Evolutionary conservation across 2,113 vertebrate species (phyloP), one percentile per base, ranked within the genome.

Genomic region (Circaetus cinerascens): DNA sequence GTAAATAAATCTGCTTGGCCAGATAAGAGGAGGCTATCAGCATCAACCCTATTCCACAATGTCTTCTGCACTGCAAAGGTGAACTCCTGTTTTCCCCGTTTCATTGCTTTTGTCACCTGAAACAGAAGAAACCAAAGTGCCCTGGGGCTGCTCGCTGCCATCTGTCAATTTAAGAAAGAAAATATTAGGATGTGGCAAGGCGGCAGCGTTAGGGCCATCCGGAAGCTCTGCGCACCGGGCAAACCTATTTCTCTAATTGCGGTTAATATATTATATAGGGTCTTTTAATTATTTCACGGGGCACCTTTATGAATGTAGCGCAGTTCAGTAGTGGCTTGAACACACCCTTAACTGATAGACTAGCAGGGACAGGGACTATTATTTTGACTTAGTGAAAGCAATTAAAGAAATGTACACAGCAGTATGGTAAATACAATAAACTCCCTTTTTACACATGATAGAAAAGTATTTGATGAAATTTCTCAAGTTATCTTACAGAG

Each of bases 171-270:
- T 46, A 40, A 45, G 21, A n/a, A n/a, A 38, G 51, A 45, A 68
- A 75, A 68, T 18, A 27, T 0, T 8, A 2, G 40, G 45, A 50
- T 5, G 13, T 3, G 41, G 38, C 13, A 32, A 50, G 55, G 41
- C 3, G 0, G 50, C 56, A 43, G 63, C 1, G 0, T 7, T 4
- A 11, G 56, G 30, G n/a, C 12, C 38, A 15, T 13, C 27, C 2
- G 0, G 73, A 20, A 56, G 10, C 13, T 36, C 34, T 32, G 40
- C 5, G 30, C 56, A 2, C 7, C 21, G 17, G 15, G 60, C 34
- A 83, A 67, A 57, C 6, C 16, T 45, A 5, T 10, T 45, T 36
- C 64, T 40, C 21, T 46, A 45, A 25, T 22, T 32, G 7, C 0
- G 0, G 13, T 41, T 45, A 60, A 19, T 6, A 7, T 8, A 22